phyloP scores from a whole-genome alignment of 2,888 invertebrate genomes.

The Tenthredo distinguenda region DNA sequence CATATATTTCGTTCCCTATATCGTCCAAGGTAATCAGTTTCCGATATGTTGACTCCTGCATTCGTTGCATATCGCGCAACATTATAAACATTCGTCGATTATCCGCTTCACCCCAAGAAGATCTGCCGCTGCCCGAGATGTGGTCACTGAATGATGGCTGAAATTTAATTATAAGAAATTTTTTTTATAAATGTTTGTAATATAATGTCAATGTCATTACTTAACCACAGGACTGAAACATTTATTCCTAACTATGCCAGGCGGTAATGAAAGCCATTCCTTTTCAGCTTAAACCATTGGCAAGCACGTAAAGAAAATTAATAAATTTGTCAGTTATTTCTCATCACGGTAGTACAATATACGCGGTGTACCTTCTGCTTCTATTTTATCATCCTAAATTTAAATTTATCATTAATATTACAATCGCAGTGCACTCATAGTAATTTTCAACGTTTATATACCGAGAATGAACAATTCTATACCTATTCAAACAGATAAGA shows the following conservation, averaged over 20 bases:
- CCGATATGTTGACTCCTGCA: background rate
- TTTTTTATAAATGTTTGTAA: background rate
- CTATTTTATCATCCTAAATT: background rate
- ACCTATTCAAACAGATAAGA: background rate
- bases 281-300: background rate
- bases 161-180: slow-evolving; percentile 11
- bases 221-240: background rate
- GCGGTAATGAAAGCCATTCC: background rate
- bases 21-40: background rate
- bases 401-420: background rate
- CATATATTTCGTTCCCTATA: background rate
- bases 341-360: background rate
- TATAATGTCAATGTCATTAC: background rate
- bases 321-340: background rate
- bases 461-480: background rate
- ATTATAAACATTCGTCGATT: background rate
- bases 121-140: background rate
- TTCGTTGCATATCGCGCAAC: background rate
- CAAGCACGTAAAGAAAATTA: background rate
- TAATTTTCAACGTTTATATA: background rate
- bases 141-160: slow-evolving; percentile 8
- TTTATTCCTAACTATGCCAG: background rate
- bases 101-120: background rate
- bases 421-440: background rate
- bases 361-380: background rate